phyloP scores from a whole-genome alignment of 2,797 vertebrate species.

The Neosilurus hyrtlii region DNA sequence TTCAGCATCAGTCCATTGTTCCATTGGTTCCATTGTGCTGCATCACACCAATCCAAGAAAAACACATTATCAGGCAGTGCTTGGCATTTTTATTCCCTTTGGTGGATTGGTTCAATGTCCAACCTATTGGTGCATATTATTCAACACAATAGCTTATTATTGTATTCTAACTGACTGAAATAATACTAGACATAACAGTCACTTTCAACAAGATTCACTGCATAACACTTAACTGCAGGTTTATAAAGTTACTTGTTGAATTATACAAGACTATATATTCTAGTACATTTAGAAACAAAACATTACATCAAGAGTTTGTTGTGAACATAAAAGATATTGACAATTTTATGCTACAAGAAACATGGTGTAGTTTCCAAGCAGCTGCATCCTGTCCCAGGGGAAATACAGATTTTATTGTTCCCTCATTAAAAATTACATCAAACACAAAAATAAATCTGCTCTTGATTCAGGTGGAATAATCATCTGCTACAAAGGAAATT shows the following conservation, averaged over 20 bases:
- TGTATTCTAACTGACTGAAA: neutral
- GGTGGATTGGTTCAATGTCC: too few relatives aligned
- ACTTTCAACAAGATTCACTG: neutral
- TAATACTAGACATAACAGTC: neutral
- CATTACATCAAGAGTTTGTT: neutral
- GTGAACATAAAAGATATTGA: neutral
- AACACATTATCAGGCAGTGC: too few relatives aligned
- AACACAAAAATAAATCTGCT: neutral
- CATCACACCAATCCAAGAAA: too few relatives aligned
- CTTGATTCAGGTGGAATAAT: slow-evolving; percentile 16
- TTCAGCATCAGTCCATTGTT: too few relatives aligned
- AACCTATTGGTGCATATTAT: neutral
- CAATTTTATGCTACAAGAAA: neutral
- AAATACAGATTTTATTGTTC: neutral
- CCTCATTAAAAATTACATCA: slow-evolving; percentile 4
- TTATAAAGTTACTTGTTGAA: neutral
- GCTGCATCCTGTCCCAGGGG: slow-evolving; percentile 18
- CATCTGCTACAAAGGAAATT: slow-evolving; percentile 16
- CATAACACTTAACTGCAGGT: neutral
- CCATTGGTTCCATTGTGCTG: too few relatives aligned
- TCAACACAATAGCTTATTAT: neutral
- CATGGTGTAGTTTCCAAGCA: neutral
- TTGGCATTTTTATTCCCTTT: too few relatives aligned
- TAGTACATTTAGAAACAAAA: neutral
- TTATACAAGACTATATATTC: neutral